These are phyloP conservation scores for Sebastes trivittatus DNA, from an alignment of 2,797 vertebrate genomes.

Conservation along the genomic window DNA sequence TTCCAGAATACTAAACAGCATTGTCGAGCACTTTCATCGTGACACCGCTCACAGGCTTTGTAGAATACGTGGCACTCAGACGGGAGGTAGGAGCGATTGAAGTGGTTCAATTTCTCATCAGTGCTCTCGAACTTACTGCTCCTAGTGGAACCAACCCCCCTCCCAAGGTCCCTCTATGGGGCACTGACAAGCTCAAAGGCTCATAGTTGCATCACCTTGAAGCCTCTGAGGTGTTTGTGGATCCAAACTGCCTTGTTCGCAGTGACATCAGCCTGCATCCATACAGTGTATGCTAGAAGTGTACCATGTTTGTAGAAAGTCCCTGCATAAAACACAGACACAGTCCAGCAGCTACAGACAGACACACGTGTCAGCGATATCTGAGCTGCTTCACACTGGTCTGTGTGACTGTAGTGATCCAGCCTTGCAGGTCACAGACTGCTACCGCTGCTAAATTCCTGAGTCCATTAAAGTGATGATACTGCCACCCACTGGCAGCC, in stretches of 20 bases:
- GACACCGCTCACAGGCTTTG: not conserved
- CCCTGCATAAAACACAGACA: not conserved
- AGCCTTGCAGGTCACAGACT: not conserved
- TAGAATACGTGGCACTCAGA: not conserved
- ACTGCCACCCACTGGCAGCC: slow-evolving; percentile 20
- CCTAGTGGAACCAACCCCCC: not conserved
- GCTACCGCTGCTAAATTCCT: not conserved
- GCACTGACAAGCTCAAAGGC: slow-evolving; percentile 16
- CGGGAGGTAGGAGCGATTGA: not conserved
- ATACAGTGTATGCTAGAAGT: not conserved
- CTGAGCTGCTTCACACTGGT: not conserved
- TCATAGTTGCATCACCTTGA: slow-evolving; percentile 13
- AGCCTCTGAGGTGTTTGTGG: not conserved
- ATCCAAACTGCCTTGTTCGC: not conserved
- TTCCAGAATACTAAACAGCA: slow-evolving; percentile 4
- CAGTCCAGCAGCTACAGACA: not conserved
- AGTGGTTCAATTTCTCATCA: slow-evolving; percentile 17
- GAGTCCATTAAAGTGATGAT: not conserved
- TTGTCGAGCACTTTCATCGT: not conserved
- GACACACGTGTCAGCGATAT: not conserved
- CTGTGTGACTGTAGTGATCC: not conserved
- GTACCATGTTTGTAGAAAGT: not conserved
- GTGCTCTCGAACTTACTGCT: not conserved
- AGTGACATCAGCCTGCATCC: slow-evolving; percentile 13
- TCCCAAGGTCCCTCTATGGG: slow-evolving; percentile 4